A percentile compares a stretch with the other conserved stretches of the same genome.
Evolutionary conservation across 1,140 invertebrate species (phyloP).

Genomic region (Helicorthomorpha holstii): DNA sequence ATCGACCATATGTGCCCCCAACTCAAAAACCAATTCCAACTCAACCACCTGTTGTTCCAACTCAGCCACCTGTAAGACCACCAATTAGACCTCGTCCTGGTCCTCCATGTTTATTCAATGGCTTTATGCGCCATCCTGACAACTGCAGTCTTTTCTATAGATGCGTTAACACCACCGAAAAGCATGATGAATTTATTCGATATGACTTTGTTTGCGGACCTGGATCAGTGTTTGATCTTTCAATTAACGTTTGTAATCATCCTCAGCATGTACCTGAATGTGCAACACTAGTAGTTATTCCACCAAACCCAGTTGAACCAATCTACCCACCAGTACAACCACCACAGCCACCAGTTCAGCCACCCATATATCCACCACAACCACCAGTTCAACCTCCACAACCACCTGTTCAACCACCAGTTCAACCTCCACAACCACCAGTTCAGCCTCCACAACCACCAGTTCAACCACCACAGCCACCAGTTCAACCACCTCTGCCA

Average conservation of each 20-base stretch:
- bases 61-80: background rate
- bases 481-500: background rate
- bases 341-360: no score
- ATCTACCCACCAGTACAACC: background rate
- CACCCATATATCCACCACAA: no score
- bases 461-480: no score
- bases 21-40: background rate
- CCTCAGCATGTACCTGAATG: background rate
- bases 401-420: no score
- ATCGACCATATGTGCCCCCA: background rate
- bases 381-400: no score
- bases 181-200: background rate
- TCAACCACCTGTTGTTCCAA: background rate
- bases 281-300: background rate
- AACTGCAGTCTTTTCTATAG: background rate
- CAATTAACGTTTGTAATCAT: conserved; percentile 2
- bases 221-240: conserved; percentile 1
- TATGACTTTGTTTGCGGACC: background rate
- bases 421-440: no score
- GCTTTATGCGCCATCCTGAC: conserved; percentile 1
- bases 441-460: no score
- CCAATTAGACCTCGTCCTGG: background rate
- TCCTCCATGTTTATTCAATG: background rate
- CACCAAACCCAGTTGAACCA: background rate
- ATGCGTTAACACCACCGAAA: background rate